Conservation (phyloP, 2,113 vertebrate species). For the Calidris pygmaea region DNA sequence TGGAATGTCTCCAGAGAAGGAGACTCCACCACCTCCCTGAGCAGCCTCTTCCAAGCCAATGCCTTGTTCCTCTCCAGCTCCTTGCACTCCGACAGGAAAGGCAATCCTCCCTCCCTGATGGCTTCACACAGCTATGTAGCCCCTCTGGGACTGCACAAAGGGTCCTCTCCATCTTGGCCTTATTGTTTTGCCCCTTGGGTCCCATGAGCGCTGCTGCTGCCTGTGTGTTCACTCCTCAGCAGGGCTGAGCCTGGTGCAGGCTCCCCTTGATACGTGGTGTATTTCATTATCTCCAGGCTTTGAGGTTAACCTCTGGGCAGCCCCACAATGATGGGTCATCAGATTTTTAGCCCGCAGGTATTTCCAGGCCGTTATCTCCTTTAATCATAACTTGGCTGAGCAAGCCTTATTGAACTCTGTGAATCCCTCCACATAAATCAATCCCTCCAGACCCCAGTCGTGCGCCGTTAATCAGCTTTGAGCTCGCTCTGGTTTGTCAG, state of each 20-base stretch:
- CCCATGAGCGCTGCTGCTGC: not conserved
- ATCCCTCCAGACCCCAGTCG: not conserved
- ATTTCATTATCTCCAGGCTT: not conserved
- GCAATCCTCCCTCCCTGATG: not conserved
- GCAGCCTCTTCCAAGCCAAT: no score
- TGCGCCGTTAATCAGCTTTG: not conserved
- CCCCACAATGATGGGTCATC: not conserved
- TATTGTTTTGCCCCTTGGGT: not conserved
- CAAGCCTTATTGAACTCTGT: not conserved
- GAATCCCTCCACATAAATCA: not conserved
- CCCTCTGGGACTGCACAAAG: fast-evolving
- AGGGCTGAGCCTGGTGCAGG: not conserved
- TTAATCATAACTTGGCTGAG: not conserved
- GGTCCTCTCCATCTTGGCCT: fast-evolving
- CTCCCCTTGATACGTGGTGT: fast-evolving
- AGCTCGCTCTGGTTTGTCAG: not conserved
- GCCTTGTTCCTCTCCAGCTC: not conserved
- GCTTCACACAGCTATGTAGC: not conserved
- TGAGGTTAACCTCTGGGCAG: not conserved
- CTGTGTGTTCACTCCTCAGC: not conserved
- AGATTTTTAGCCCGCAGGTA: not conserved
- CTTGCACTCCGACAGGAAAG: not conserved
- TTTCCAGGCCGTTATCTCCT: not conserved
- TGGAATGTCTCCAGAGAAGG: no score
- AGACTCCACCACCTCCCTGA: no score